phyloP scores from a whole-genome alignment of 1,140 invertebrate species.

The Xylocopa sonorina region DNA sequence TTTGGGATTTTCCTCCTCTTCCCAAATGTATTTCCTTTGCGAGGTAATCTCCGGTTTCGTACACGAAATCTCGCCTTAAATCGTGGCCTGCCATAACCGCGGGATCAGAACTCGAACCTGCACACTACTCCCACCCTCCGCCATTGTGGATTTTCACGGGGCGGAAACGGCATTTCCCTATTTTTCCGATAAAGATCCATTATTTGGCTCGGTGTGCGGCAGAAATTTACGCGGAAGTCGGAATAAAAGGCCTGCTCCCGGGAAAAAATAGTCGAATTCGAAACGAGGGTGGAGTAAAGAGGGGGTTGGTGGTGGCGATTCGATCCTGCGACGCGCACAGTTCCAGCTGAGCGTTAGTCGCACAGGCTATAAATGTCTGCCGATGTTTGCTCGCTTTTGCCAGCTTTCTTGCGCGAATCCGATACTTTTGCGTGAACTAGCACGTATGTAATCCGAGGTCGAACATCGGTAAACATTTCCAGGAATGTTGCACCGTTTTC shows the following conservation, averaged over 20 bases:
- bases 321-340: neutral
- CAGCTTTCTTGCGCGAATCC: neutral
- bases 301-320: no score
- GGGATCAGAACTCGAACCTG: no score
- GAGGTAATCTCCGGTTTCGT: no score
- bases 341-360: neutral
- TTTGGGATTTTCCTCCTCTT: no score
- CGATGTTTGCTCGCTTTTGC: neutral
- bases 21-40: no score
- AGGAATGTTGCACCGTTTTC: neutral
- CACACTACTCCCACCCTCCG: no score
- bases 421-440: neutral
- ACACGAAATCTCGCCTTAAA: no score
- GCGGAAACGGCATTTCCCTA: neutral
- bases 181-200: neutral
- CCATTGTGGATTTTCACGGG: neutral
- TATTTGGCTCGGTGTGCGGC: neutral
- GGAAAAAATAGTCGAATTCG: neutral
- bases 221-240: neutral
- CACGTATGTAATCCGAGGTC: neutral
- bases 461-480: neutral
- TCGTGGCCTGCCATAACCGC: no score
- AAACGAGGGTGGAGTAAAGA: no score
- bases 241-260: neutral
- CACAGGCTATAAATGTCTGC: neutral